phyloP scores from a whole-genome alignment of 2,797 vertebrate species.

The Lagodon rhomboides region DNA sequence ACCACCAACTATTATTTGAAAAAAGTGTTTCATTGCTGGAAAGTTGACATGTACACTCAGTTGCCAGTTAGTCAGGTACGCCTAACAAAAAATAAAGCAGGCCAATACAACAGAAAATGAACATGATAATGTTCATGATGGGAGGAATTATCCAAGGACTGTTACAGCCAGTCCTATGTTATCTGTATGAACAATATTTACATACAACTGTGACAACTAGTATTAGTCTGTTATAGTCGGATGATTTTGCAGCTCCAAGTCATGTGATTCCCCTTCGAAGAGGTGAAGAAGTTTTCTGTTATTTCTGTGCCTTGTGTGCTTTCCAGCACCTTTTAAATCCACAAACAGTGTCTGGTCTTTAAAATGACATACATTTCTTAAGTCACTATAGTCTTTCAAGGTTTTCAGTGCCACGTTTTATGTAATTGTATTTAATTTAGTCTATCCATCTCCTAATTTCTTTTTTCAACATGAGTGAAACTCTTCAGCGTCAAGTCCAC shows the following conservation, averaged over 20 bases:
- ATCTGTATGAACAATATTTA: not conserved
- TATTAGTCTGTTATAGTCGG: not conserved
- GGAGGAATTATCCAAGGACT: not conserved
- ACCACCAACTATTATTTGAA: not conserved
- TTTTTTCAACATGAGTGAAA: no score
- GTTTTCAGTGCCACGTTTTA: no score
- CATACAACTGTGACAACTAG: not conserved
- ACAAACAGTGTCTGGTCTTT: not conserved
- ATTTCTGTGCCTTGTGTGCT: not conserved
- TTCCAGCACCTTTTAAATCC: not conserved
- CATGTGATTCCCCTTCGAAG: not conserved
- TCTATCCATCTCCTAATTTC: no score
- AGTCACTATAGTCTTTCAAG: no score
- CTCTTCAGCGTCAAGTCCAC: no score
- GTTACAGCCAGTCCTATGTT: not conserved
- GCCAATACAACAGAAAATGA: not conserved
- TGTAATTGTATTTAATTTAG: no score
- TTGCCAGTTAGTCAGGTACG: not conserved
- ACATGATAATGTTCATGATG: not conserved
- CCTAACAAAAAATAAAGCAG: no score
- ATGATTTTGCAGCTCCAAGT: not conserved
- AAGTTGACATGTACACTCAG: not conserved
- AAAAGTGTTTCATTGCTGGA: no score
- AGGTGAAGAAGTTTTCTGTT: not conserved
- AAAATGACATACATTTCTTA: no score